Evolutionary conservation across 2,888 invertebrate genomes (phyloP).

Genomic region (Sinodicranocentrus sp.): DNA sequence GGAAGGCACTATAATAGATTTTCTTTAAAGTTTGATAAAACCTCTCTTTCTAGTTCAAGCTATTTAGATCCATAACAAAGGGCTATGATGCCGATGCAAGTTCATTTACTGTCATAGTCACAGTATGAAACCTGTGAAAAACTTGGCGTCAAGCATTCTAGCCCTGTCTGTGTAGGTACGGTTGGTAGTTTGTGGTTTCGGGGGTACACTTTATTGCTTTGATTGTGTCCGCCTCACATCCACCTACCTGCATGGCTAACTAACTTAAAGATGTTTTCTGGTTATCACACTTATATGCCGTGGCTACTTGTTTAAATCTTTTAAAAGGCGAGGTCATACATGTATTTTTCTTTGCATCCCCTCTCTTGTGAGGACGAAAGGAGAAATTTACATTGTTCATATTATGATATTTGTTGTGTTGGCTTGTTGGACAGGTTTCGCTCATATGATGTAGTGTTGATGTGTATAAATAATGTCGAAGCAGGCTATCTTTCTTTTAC

Average conservation of each 20-base stretch:
- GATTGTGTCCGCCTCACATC: no score
- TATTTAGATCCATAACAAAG: constrained; percentile 13
- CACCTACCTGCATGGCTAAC: not conserved
- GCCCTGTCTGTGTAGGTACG: constrained; percentile 24
- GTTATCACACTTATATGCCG: not conserved
- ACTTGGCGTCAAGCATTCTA: constrained; percentile 76
- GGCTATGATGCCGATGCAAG: constrained; percentile 38
- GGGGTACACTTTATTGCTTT: no score
- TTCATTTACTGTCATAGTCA: constrained; percentile 58
- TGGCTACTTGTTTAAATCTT: constrained; percentile 24
- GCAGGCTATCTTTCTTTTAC: no score
- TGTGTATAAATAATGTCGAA: not conserved
- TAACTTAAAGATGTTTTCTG: not conserved
- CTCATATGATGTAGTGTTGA: not conserved
- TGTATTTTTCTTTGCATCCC: constrained; percentile 7
- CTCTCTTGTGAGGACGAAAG: constrained; percentile 1
- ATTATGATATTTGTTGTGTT: not conserved
- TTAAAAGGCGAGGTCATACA: constrained; percentile 7
- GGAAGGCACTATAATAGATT: no score
- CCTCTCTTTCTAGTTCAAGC: not conserved
- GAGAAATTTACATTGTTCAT: constrained; percentile 43
- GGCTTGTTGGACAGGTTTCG: constrained; percentile 52
- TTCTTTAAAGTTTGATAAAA: not conserved
- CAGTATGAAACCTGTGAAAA: constrained; percentile 39
- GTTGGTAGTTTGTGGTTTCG: constrained; percentile 39